Evolutionary conservation across 1,140 invertebrate species (phyloP), one percentile per base, ranked within the genome.

Genomic region (Bombus ignitus): DNA sequence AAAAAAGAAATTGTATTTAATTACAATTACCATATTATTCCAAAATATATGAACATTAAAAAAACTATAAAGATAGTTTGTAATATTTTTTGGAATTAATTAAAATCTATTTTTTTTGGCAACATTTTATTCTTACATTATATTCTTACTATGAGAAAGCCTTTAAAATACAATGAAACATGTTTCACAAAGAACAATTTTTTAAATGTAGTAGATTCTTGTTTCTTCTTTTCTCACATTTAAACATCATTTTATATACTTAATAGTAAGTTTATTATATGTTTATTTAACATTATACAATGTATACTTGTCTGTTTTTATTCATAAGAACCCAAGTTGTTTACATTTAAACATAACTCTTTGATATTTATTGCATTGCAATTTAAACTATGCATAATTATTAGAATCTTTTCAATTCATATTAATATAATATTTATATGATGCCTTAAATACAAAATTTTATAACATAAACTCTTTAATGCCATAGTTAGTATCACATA

Each of bases 401-500:
- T 66, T 9, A 82, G 25, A 65, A 28, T 42, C 8, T 82, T 65
- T 44, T 44, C n/a, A 25, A 25, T 35, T 28, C 28, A 65, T 74
- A 35, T 35, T 28, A 71, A 80, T 71, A 57, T 77, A 72, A 80
- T 57, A 57, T 77, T 66, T 15, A 79, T 37, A n/a, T 53, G 12
- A 39, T 18, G 39, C 9, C 71, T 1, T 59, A 59, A n/a, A 28
- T 35, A n/a, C n/a, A 74, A 25, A 74, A 70, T 83, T 68, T 57
- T 35, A 83, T 32, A 76, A 83, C 59, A n/a, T 42, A 83, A 18
- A 83, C 8, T 42, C 44, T 53, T 83, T 53, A 75, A 83, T 83
- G 44, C 37, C 73, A 83, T 66, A 68, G 13, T 77, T 57, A 70
- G 68, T 83, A 83, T 83, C 81, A 83, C 62, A 77, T 68, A 53